Evolutionary conservation across 2,888 invertebrate genomes (phyloP), one percentile per base, ranked within the genome.

Genomic region (Spodoptera exigua): DNA sequence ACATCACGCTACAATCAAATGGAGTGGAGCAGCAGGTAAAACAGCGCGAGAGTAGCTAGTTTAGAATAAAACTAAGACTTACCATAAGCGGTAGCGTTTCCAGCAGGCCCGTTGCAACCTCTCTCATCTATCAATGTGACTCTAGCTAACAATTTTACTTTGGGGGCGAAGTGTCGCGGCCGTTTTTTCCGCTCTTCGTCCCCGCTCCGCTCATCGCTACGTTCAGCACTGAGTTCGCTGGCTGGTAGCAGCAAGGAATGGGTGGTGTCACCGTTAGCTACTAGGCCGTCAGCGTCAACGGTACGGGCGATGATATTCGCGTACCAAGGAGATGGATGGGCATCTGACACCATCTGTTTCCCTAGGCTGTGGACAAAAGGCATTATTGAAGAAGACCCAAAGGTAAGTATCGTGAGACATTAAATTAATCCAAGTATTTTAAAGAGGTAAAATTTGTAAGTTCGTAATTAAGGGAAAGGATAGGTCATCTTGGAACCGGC

Each of bases 31-130:
- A n/a, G n/a, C n/a, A n/a, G n/a, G n/a, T n/a, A n/a, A n/a, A n/a
- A n/a, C n/a, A n/a, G n/a, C n/a, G n/a, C n/a, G n/a, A n/a, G n/a
- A n/a, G n/a, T n/a, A n/a, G n/a, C 3, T 0, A 2, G 0, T 21
- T 10, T 40, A 18, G 12, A 17, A 14, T n/a, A 44, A 18, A 0
- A 21, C 13, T 3, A 37, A 17, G 44, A 70, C 85, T 85, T 45
- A 93, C 93, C 91, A 79, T 88, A 91, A 45, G 90, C 91, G 1
- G 89, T 91, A 46, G 87, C 84, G 52, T 90, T 92, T 4, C 93
- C 93, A 3, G 87, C 84, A 1, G 89, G 89, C 2, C 93, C 93
- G 3, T 87, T 3, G 57, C 93, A 94, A 0, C 86, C 89, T 36
- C 93, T 79, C 2, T 89, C 90, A 70, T 94, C 93, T 0, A 90